A percentile compares a stretch with the other conserved stretches of the same genome.
phyloP scores from a whole-genome alignment of 2,888 invertebrate species.

The Copidosoma aretas region DNA sequence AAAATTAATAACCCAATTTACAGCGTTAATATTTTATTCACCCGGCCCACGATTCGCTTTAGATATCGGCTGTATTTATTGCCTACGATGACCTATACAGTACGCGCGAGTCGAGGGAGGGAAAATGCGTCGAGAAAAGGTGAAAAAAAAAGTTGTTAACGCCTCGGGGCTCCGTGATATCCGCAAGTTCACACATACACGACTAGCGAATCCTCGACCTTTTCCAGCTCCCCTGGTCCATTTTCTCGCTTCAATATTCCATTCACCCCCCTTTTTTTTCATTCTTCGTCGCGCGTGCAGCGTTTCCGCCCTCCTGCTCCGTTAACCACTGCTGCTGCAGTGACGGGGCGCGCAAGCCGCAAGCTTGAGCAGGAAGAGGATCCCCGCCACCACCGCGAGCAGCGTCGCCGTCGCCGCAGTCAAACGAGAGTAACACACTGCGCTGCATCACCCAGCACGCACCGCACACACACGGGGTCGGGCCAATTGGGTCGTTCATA shows the following conservation, averaged over 20 bases:
- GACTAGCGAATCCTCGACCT: conserved; percentile 39
- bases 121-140: conserved; percentile 14
- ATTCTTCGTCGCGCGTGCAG: too few relatives aligned
- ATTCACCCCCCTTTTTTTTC: too few relatives aligned
- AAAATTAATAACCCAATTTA: conserved; percentile 10
- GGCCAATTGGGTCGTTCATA: conserved; percentile 54
- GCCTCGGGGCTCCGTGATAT: conserved; percentile 43
- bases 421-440: background rate
- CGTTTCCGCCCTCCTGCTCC: background rate
- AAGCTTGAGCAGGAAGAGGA: too few relatives aligned
- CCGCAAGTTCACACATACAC: conserved; percentile 43
- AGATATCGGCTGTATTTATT: conserved; percentile 7
- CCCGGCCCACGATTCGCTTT: conserved; percentile 17
- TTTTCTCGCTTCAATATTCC: too few relatives aligned
- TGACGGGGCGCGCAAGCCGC: background rate
- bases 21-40: conserved; percentile 15
- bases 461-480: conserved; percentile 33
- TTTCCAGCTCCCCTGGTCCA: background rate
- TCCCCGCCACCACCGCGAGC: too few relatives aligned
- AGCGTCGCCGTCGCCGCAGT: background rate
- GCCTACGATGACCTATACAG: background rate
- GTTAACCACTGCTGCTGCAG: background rate
- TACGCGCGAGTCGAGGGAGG: conserved; percentile 1
- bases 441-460: too few relatives aligned
- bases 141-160: conserved; percentile 41